A percentile compares a stretch with the other conserved stretches of the same genome.
phyloP scores from a whole-genome alignment of 2,888 invertebrate species.

The Eulithis testata region DNA sequence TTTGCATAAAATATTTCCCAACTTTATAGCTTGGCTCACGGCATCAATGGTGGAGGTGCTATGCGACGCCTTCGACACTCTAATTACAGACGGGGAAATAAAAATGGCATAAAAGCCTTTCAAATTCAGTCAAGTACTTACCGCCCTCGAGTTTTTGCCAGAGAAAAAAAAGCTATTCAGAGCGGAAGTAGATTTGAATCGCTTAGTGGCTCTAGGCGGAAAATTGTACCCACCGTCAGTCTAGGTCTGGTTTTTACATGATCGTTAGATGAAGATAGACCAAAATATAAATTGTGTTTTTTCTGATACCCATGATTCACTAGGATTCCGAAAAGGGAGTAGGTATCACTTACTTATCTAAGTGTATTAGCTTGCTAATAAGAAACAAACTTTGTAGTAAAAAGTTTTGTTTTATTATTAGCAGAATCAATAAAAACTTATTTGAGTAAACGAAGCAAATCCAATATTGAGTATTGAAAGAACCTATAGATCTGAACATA shows the following conservation, averaged over 20 bases:
- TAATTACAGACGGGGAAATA: constrained; percentile 70
- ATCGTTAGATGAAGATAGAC: too few species aligned
- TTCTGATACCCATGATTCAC: too few species aligned
- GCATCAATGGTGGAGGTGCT: constrained; percentile 76
- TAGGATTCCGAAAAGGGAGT: too few species aligned
- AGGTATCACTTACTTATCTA: too few species aligned
- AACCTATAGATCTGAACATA: too few species aligned
- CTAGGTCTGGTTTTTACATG: background rate
- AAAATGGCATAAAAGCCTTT: constrained; percentile 65
- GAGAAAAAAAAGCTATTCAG: constrained; percentile 40
- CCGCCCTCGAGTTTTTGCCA: constrained; percentile 35
- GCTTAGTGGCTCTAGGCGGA: constrained; percentile 25
- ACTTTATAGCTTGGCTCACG: constrained; percentile 75
- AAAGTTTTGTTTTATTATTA: too few species aligned
- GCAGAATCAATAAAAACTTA: too few species aligned
- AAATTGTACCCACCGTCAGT: background rate
- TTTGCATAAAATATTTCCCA: constrained; percentile 70
- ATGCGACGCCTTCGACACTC: constrained; percentile 71
- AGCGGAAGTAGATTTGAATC: constrained; percentile 31
- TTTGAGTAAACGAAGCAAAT: too few species aligned
- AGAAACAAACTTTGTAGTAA: too few species aligned
- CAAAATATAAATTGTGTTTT: too few species aligned
- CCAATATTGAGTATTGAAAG: too few species aligned
- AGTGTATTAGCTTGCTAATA: too few species aligned
- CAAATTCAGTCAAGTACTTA: constrained; percentile 55